Evolutionary conservation across 2,888 invertebrate species (phyloP), one percentile per base, ranked within the genome.

Genomic region (Agrochola litura): DNA sequence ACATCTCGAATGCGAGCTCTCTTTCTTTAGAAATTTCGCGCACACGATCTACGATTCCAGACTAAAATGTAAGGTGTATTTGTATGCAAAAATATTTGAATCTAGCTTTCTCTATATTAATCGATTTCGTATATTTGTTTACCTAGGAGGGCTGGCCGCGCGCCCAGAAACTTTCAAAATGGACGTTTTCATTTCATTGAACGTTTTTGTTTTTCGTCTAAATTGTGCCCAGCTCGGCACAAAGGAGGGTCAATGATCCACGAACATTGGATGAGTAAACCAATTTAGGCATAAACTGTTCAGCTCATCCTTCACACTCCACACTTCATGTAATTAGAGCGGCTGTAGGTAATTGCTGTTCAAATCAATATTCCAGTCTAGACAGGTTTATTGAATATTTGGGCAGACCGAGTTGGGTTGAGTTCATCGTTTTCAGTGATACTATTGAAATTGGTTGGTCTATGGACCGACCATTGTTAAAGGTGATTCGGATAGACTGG

Each of bases 351-450:
- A 85, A 87, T 84, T 84, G 80, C 41, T 52, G 81, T 54, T 68
- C 76, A 67, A 81, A 82, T 85, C 85, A 81, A 88, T 83, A 84
- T 78, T 82, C 67, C 69, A 82, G 88, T 89, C 88, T 86, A 88
- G 88, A 89, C 88, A 54, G 65, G 65, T 68, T 76, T 73, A 69
- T 64, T 80, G 56, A n/a, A 16, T 72, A 76, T 46, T 43, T 19
- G 22, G 46, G 6, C 77, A 25, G 43, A 25, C 49, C 25, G 58
- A n/a, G 8, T 30, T 16, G 58, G 16, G 12, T 37, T 25, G 56
- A 43, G 58, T 37, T 76, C 43, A 19, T 64, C 43, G 30, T 14
- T 63, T 30, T 56, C 10, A 30, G 25, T 25, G 6, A 16, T 25
- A 46, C 16, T 37, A 54, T n/a, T 43, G 22, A 25, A 49, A 41